Evolutionary conservation across 2,113 vertebrate genomes (phyloP).

Genomic region (Tachysurus fulvidraco): DNA sequence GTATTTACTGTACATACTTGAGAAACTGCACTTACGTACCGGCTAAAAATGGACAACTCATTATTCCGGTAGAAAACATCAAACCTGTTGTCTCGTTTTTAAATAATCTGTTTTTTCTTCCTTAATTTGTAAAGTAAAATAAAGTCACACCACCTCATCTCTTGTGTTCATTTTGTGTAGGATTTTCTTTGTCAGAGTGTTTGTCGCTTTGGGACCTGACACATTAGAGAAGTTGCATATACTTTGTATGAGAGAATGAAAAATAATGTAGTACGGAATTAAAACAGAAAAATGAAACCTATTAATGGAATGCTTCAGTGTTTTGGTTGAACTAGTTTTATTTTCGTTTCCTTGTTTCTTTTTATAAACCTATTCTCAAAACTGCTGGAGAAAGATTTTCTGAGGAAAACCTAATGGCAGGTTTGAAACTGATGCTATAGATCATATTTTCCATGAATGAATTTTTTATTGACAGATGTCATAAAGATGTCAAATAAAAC

Average conservation of each 20-base stretch:
- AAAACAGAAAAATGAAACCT: background rate
- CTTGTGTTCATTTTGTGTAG: background rate
- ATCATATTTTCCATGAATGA: background rate
- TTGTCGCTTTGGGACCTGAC: background rate
- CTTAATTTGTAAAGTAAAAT: slow-evolving; percentile 38
- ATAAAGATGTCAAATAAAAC: background rate
- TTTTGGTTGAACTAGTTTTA: background rate
- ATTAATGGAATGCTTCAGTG: background rate
- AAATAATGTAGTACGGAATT: background rate
- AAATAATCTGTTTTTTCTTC: slow-evolving; percentile 16
- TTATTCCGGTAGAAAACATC: slow-evolving; percentile 43
- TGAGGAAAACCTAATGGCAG: background rate
- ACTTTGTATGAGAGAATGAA: background rate
- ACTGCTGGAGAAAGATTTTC: background rate
- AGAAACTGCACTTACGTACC: slow-evolving; percentile 35
- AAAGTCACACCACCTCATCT: slow-evolving; percentile 31
- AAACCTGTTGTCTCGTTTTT: slow-evolving; percentile 57
- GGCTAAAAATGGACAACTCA: slow-evolving; percentile 32
- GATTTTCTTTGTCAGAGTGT: background rate
- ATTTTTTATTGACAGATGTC: background rate
- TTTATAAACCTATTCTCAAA: background rate
- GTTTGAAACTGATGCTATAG: background rate
- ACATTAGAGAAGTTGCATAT: background rate
- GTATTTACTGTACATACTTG: slow-evolving; percentile 55
- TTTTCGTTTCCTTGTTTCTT: background rate